These are phyloP conservation scores for Harpalus rubripes DNA, from an alignment of 2,888 invertebrate species.

Conservation along the genomic window DNA sequence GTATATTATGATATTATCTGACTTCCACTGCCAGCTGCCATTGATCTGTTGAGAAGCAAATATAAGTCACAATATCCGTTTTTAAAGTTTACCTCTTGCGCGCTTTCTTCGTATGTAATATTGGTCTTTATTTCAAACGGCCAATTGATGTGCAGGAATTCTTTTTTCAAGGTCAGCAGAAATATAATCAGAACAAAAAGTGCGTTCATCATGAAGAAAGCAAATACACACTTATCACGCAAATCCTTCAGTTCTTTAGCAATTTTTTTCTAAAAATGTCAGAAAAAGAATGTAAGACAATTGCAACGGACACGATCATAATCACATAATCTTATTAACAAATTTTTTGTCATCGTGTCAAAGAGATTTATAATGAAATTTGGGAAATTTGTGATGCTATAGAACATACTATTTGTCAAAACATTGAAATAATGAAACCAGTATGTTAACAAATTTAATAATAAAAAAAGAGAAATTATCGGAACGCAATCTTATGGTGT, in stretches of 20 bases:
- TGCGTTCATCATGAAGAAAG: slow-evolving; percentile 99
- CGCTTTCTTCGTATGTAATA: slow-evolving; percentile 93
- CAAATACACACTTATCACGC: slow-evolving; percentile 96
- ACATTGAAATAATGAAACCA: too few relatives aligned
- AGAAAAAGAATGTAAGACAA: slow-evolving; percentile 57
- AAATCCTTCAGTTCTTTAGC: slow-evolving; percentile 95
- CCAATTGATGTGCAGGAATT: slow-evolving; percentile 97
- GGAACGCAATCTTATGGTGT: too few relatives aligned
- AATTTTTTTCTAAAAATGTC: slow-evolving; percentile 90
- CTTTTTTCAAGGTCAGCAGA: slow-evolving; percentile 98
- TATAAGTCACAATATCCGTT: slow-evolving; percentile 68
- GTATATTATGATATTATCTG: neutral
- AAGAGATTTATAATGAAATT: neutral
- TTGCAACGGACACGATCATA: slow-evolving; percentile 1
- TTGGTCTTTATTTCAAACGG: slow-evolving; percentile 96
- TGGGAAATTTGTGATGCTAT: too few relatives aligned
- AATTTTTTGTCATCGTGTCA: slow-evolving; percentile 10
- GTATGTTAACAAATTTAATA: too few relatives aligned
- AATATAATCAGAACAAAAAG: slow-evolving; percentile 99
- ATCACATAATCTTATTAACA: too few relatives aligned
- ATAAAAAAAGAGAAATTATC: too few relatives aligned
- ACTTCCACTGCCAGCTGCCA: neutral
- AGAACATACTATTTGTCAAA: too few relatives aligned
- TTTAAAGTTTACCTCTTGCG: slow-evolving; percentile 90
- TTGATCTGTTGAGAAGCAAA: slow-evolving; percentile 42